phyloP scores from a whole-genome alignment of 2,797 vertebrate species.

The Esox lucius region DNA sequence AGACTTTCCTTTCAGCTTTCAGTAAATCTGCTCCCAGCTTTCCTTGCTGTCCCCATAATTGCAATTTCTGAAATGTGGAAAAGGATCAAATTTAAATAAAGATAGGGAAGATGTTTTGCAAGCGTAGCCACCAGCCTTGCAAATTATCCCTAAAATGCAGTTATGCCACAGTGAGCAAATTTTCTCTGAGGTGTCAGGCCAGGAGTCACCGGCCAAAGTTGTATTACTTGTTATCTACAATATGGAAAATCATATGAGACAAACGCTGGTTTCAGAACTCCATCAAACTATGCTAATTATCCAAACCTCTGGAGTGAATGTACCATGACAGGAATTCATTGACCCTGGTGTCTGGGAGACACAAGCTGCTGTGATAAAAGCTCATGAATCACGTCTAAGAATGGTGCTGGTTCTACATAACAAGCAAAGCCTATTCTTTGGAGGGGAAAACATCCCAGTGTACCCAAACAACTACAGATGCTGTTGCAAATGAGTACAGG shows the following conservation, averaged over 20 bases:
- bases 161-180: slow-evolving; percentile 25
- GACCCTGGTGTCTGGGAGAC: slow-evolving; percentile 17
- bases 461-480: slow-evolving; percentile 29
- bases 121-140: slow-evolving; percentile 1
- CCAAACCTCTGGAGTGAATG: slow-evolving; percentile 23
- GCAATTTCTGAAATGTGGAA: slow-evolving; percentile 35
- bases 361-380: slow-evolving; percentile 22
- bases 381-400: slow-evolving; percentile 22
- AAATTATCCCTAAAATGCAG: slow-evolving; percentile 28
- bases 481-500: slow-evolving; percentile 25
- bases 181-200: slow-evolving; percentile 21
- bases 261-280: slow-evolving; percentile 26
- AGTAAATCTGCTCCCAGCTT: slow-evolving; percentile 13
- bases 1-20: not conserved
- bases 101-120: slow-evolving; percentile 27
- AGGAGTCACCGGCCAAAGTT: slow-evolving; percentile 15
- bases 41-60: slow-evolving; percentile 23
- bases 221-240: slow-evolving; percentile 23
- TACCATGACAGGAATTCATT: slow-evolving; percentile 32
- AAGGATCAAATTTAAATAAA: slow-evolving; percentile 41
- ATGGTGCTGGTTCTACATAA: slow-evolving; percentile 20
- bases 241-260: slow-evolving; percentile 17
- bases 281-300: slow-evolving; percentile 22
- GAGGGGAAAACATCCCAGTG: slow-evolving; percentile 3
- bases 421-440: slow-evolving; percentile 6